Evolutionary conservation across 2,113 vertebrate species (phyloP).

Genomic region (Mixornis gularis): DNA sequence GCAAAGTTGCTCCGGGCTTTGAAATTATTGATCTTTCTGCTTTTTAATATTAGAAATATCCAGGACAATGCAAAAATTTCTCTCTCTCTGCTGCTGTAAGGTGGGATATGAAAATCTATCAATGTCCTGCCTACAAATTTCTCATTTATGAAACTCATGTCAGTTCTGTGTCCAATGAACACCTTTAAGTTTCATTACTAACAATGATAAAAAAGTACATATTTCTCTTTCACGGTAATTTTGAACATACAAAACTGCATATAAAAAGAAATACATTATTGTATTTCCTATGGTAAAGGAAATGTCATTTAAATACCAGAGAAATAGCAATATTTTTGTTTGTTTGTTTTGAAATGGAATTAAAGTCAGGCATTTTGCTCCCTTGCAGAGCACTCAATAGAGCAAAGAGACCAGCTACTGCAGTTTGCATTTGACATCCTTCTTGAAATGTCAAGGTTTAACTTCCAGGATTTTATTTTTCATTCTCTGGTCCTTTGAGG

Average conservation of each 20-base stretch:
- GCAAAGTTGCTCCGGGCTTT: background rate
- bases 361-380: background rate
- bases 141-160: background rate
- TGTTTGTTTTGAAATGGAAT: background rate
- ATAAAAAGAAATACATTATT: background rate
- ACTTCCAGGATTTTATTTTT: background rate
- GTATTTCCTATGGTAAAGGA: background rate
- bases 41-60: background rate
- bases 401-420: background rate
- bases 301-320: background rate
- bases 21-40: background rate
- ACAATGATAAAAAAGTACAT: background rate
- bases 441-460: background rate
- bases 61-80: background rate
- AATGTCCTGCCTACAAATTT: background rate
- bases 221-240: background rate
- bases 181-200: background rate
- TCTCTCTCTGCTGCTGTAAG: background rate
- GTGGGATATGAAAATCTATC: background rate
- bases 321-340: background rate
- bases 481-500: background rate
- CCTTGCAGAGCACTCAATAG: background rate
- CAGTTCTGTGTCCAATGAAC: background rate
- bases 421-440: background rate
- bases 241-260: background rate